Conservation (phyloP, 2,888 invertebrate species). For the Euproctis similis region DNA sequence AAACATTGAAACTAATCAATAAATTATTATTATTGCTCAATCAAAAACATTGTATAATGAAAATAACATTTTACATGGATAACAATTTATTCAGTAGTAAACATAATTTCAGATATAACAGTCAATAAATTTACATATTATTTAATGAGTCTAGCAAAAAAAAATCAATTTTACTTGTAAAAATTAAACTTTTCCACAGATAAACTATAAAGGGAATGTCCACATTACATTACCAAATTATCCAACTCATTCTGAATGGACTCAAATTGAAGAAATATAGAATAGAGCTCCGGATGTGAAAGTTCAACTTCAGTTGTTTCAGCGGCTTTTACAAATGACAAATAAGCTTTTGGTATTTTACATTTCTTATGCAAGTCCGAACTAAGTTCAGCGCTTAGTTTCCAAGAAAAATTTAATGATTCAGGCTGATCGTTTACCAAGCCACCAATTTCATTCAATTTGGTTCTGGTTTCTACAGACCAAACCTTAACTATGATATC, state of each 20-base stretch:
- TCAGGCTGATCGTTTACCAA: slow-evolving; percentile 31
- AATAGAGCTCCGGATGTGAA: slow-evolving; percentile 56
- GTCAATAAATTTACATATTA: neutral
- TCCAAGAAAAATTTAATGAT: slow-evolving; percentile 47
- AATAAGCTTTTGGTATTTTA: slow-evolving; percentile 57
- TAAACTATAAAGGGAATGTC: too few relatives aligned
- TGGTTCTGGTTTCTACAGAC: slow-evolving; percentile 54
- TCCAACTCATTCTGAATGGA: slow-evolving; percentile 64
- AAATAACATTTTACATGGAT: too few relatives aligned
- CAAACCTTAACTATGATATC: slow-evolving; percentile 55
- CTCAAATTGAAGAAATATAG: slow-evolving; percentile 60
- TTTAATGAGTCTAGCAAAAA: too few relatives aligned
- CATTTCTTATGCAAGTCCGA: slow-evolving; percentile 56
- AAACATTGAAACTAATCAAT: too few relatives aligned
- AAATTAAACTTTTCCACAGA: too few relatives aligned
- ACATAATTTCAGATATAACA: too few relatives aligned
- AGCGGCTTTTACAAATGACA: slow-evolving; percentile 33
- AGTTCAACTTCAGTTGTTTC: slow-evolving; percentile 50
- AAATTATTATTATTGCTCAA: too few relatives aligned
- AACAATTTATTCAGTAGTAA: too few relatives aligned
- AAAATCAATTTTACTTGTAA: too few relatives aligned
- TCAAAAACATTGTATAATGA: too few relatives aligned
- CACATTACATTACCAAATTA: slow-evolving; percentile 35
- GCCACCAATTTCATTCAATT: slow-evolving; percentile 44
- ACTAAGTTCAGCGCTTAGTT: slow-evolving; percentile 61